Conservation (phyloP, 2,797 vertebrate genomes). For the Microctenopoma lineatum region DNA sequence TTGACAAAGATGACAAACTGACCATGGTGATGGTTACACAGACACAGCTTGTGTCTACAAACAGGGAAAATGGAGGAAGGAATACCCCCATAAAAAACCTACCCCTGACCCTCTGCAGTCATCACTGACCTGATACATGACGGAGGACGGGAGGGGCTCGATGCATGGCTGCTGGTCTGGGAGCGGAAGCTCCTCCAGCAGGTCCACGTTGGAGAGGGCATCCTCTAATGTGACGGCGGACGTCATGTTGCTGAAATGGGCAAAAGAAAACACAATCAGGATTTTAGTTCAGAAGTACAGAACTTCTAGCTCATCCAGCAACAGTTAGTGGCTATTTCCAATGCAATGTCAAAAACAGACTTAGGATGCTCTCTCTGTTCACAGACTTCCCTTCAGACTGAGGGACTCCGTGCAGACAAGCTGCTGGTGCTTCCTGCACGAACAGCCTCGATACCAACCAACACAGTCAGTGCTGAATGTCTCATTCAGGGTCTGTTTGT, state of each 20-base stretch:
- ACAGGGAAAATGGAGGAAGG: no score
- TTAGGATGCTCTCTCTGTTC: no score
- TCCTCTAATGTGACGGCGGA: constrained; percentile 97
- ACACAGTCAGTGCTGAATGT: not conserved
- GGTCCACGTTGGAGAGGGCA: constrained; percentile 97
- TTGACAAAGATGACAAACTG: no score
- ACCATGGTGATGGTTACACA: no score
- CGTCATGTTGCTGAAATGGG: constrained; percentile 84
- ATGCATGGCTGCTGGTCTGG: constrained; percentile 99
- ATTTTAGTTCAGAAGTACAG: not conserved
- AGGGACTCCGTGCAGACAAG: not conserved
- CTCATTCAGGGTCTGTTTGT: not conserved
- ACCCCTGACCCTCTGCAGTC: not conserved
- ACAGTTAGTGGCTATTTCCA: not conserved
- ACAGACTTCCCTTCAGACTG: not conserved
- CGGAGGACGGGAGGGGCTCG: constrained; percentile 95
- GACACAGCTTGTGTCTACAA: no score
- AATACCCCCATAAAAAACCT: no score
- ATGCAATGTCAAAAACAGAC: no score
- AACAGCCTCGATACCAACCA: constrained; percentile 2
- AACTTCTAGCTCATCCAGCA: not conserved
- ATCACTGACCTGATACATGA: constrained; percentile 94
- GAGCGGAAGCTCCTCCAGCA: constrained; percentile 97
- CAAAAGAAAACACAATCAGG: not conserved
- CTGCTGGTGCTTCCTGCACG: constrained; percentile 1